Evolutionary conservation across 2,797 vertebrate genomes (phyloP).

Genomic region (Myotis myotis): DNA sequence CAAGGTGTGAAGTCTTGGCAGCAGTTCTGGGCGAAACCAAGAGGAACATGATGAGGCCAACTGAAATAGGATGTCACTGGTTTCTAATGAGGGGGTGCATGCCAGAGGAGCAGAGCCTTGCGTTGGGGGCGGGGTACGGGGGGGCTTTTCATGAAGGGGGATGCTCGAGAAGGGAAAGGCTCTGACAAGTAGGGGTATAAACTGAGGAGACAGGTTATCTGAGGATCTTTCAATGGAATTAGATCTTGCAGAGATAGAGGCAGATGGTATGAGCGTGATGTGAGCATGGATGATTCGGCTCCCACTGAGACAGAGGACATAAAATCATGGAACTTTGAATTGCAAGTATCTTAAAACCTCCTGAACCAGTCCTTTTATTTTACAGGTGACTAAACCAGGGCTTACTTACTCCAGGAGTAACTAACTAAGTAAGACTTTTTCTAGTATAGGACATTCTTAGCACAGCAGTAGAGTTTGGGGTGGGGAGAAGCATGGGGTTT

Average conservation of each 20-base stretch:
- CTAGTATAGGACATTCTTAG: not conserved
- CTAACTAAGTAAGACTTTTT: not conserved
- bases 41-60: constrained; percentile 63
- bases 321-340: not conserved
- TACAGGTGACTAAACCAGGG: not conserved
- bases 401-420: not conserved
- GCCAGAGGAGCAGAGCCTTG: not conserved
- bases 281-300: not conserved
- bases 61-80: constrained; percentile 18
- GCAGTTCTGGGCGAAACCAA: constrained; percentile 73
- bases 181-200: not conserved
- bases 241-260: not conserved
- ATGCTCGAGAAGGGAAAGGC: not conserved
- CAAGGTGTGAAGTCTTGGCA: constrained; percentile 77
- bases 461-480: not conserved
- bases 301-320: not conserved
- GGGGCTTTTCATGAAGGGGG: not conserved
- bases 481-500: not conserved
- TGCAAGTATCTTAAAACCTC: not conserved
- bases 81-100: constrained; percentile 60
- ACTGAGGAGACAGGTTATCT: not conserved
- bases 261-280: not conserved
- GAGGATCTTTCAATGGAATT: not conserved
- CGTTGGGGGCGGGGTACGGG: not conserved
- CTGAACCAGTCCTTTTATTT: not conserved